phyloP scores from a whole-genome alignment of 1,140 invertebrate genomes.

The Armadillidium nasatum region DNA sequence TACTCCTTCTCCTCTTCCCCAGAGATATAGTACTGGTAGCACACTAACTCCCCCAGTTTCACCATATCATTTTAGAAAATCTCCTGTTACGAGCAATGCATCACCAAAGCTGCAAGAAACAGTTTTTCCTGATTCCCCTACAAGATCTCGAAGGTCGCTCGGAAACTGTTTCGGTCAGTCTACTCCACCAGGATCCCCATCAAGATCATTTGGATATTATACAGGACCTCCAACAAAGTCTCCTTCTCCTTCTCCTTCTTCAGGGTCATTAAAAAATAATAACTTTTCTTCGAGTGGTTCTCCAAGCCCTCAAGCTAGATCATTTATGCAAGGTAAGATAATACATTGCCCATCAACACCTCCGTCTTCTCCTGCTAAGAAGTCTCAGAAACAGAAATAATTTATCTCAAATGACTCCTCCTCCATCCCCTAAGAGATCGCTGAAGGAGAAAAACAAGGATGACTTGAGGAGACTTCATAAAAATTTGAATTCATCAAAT shows the following conservation, averaged over 20 bases:
- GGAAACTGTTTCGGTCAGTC: neutral
- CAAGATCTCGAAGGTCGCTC: neutral
- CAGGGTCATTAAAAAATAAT: neutral
- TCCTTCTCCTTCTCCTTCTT: neutral
- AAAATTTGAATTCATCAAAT: neutral
- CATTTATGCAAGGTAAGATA: neutral
- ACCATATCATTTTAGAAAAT: neutral
- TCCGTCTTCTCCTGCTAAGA: neutral
- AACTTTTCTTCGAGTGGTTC: neutral
- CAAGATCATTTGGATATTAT: neutral
- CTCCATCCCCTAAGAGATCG: neutral
- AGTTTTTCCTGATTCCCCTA: neutral
- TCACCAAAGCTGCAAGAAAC: neutral
- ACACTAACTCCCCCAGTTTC: neutral
- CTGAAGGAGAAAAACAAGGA: neutral
- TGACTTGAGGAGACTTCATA: neutral
- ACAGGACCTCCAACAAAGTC: neutral
- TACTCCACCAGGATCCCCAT: neutral
- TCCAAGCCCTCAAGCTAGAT: neutral
- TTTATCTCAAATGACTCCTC: neutral
- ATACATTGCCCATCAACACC: neutral
- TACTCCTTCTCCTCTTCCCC: neutral
- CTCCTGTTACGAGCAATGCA: neutral
- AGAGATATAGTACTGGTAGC: neutral
- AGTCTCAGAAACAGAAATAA: neutral